Evolutionary conservation across 2,888 invertebrate genomes (phyloP).

Genomic region (Agrochola litura): DNA sequence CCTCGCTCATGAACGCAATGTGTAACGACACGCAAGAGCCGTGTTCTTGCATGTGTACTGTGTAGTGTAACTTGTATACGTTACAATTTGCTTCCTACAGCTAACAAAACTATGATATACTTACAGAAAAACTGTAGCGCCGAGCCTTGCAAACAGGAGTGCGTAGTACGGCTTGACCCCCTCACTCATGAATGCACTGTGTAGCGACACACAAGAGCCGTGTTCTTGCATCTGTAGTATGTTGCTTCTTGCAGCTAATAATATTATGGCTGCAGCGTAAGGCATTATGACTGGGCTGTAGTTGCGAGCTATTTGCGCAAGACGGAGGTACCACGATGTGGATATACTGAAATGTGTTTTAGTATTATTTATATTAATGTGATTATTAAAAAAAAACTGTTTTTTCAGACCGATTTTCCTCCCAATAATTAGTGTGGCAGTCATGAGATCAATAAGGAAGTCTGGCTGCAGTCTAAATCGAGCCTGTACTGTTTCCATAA

Average conservation of each 20-base stretch:
- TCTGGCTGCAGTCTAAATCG: neutral
- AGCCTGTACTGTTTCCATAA: neutral
- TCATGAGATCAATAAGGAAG: neutral
- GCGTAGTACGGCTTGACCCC: slow-evolving; percentile 90
- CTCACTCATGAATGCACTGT: slow-evolving; percentile 90
- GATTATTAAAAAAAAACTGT: neutral
- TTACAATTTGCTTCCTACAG: slow-evolving; percentile 81
- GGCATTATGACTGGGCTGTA: slow-evolving; percentile 92
- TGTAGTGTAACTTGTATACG: slow-evolving; percentile 50
- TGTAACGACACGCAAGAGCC: slow-evolving; percentile 87
- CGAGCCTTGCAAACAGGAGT: slow-evolving; percentile 87
- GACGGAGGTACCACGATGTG: slow-evolving; percentile 89
- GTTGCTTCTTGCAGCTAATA: slow-evolving; percentile 90
- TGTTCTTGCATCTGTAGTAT: slow-evolving; percentile 71
- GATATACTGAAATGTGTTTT: slow-evolving; percentile 85
- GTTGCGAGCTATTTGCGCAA: slow-evolving; percentile 92
- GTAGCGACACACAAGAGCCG: slow-evolving; percentile 85
- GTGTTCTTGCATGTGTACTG: slow-evolving; percentile 70
- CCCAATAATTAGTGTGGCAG: neutral
- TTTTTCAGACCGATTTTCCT: neutral
- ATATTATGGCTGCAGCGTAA: slow-evolving; percentile 92
- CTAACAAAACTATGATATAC: slow-evolving; percentile 86
- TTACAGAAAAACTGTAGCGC: slow-evolving; percentile 86
- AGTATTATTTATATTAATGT: neutral
- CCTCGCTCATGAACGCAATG: slow-evolving; percentile 89